Percentiles rank a stretch among this genome's conserved stretches.
Conservation (phyloP, 2,888 invertebrate genomes). For the Hofmannophila pseudospretella region DNA sequence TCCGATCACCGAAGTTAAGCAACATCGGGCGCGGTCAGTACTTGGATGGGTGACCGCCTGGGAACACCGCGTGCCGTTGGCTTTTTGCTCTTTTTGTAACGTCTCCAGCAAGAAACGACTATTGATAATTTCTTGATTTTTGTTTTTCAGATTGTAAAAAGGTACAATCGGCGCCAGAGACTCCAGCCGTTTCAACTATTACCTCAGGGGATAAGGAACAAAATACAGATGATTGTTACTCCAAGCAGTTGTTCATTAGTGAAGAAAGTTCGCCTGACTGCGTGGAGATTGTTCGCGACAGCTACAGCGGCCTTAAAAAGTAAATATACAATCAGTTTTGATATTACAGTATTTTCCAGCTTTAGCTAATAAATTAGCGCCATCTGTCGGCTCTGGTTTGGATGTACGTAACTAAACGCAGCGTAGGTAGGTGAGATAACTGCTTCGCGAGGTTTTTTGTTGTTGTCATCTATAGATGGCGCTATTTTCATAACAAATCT, state of each 20-base stretch:
- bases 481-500: too few relatives aligned
- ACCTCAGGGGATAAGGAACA: slow-evolving; percentile 22
- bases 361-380: not conserved
- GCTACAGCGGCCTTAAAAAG: slow-evolving; percentile 41
- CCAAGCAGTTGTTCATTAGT: slow-evolving; percentile 15
- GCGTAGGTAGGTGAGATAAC: too few relatives aligned
- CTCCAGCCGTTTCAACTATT: slow-evolving; percentile 25
- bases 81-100: slow-evolving; percentile 8
- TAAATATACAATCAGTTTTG: slow-evolving; percentile 15
- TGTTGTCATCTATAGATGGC: too few relatives aligned
- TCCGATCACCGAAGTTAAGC: slow-evolving; percentile 54
- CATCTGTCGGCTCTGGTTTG: not conserved
- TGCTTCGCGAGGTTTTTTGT: too few relatives aligned
- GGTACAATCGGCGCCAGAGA: slow-evolving; percentile 24
- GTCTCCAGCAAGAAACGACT: too few relatives aligned
- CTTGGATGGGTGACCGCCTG: slow-evolving; percentile 52
- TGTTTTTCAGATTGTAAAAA: slow-evolving; percentile 16
- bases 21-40: slow-evolving; percentile 51
- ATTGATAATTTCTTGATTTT: not conserved
- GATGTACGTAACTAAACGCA: too few relatives aligned
- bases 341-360: not conserved
- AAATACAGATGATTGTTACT: slow-evolving; percentile 19
- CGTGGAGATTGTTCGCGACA: slow-evolving; percentile 33
- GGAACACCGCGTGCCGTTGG: slow-evolving; percentile 46
- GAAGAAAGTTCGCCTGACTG: slow-evolving; percentile 32